Evolutionary conservation across 2,888 invertebrate species (phyloP).

Genomic region (Drosophila formosana): DNA sequence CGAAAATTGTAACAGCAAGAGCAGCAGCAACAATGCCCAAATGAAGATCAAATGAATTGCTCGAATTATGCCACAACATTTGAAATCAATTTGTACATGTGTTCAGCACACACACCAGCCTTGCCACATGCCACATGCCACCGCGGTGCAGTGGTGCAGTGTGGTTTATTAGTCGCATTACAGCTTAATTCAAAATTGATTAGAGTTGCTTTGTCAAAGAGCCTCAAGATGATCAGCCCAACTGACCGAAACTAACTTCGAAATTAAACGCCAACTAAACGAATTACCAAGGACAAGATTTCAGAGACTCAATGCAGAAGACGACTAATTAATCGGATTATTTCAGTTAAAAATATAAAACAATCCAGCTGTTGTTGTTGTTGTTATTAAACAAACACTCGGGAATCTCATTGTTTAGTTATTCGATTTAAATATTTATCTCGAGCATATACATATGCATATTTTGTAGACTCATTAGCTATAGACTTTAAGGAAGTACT

Average conservation of each 20-base stretch:
- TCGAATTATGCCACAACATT: slow-evolving; percentile 80
- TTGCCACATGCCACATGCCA: background rate
- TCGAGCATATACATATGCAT: no score
- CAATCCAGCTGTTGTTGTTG: background rate
- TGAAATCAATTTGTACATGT: slow-evolving; percentile 83
- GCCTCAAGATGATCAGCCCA: background rate
- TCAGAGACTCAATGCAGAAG: background rate
- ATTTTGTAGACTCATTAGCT: no score
- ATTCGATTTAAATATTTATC: no score
- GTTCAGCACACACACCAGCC: slow-evolving; percentile 23
- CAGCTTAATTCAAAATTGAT: slow-evolving; percentile 24
- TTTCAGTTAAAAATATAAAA: background rate
- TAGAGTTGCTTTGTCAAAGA: slow-evolving; percentile 1
- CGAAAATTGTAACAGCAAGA: slow-evolving; percentile 51
- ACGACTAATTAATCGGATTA: background rate
- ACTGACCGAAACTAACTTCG: background rate
- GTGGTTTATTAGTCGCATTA: slow-evolving; percentile 17
- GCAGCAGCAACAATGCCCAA: slow-evolving; percentile 44
- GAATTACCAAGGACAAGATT: background rate
- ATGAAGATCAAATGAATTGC: slow-evolving; percentile 74
- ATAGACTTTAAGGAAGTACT: no score
- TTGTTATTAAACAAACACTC: background rate
- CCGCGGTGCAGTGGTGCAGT: slow-evolving; percentile 2
- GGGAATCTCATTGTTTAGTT: background rate
- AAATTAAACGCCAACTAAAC: background rate